These are phyloP conservation scores for Chaunax sp. DNA, from an alignment of 2,797 vertebrate species.

Conservation along the genomic window DNA sequence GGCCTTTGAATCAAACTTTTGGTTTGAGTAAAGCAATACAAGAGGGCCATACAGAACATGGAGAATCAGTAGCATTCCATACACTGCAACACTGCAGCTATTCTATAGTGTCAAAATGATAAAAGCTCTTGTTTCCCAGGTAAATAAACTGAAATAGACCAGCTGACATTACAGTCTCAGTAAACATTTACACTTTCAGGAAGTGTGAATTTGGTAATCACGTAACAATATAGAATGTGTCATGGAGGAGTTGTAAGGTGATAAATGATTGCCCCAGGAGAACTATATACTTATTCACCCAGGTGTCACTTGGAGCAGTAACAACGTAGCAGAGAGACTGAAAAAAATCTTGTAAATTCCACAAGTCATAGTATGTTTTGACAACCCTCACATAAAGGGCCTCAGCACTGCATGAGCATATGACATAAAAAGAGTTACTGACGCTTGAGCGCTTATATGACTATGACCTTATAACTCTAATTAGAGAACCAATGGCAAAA, in stretches of 20 bases:
- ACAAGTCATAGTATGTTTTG: constrained; percentile 35
- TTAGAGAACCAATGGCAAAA: constrained; percentile 1
- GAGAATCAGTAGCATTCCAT: neutral
- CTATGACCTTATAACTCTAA: constrained; percentile 24
- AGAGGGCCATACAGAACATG: neutral
- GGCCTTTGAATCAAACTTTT: too few relatives aligned
- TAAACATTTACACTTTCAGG: neutral
- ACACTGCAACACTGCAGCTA: neutral
- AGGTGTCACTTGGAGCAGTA: constrained; percentile 20
- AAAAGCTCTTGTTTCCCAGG: neutral
- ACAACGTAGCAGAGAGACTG: constrained; percentile 17
- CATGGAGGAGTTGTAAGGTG: neutral
- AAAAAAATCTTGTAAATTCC: constrained; percentile 21
- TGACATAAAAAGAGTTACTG: constrained; percentile 19
- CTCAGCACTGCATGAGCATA: constrained; percentile 16
- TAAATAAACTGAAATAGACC: neutral
- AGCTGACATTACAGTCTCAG: neutral
- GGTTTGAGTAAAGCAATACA: too few relatives aligned
- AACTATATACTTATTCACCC: constrained; percentile 10
- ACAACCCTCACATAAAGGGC: constrained; percentile 20
- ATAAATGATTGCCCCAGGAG: neutral
- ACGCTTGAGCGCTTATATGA: neutral
- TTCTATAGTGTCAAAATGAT: neutral
- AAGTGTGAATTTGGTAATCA: neutral
- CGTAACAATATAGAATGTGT: neutral